Conservation (phyloP, 1,140 invertebrate genomes). For the Acromyrmex echinatior region DNA sequence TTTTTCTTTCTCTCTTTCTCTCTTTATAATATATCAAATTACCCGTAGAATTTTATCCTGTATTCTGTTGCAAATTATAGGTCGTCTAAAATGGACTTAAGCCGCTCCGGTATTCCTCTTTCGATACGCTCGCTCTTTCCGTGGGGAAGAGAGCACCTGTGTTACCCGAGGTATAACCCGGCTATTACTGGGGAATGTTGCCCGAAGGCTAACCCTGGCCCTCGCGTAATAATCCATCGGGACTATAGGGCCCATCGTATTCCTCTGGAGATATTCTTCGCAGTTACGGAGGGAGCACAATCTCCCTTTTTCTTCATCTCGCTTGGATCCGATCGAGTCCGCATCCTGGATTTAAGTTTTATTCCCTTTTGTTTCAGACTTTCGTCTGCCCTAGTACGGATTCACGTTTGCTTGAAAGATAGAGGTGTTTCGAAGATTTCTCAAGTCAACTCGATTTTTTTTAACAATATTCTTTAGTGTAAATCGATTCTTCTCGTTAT, state of each 20-base stretch:
- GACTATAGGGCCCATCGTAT: slow-evolving; percentile 77
- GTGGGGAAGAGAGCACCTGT: slow-evolving; percentile 81
- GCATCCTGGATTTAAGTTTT: neutral
- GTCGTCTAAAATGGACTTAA: slow-evolving; percentile 58
- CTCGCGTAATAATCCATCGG: slow-evolving; percentile 74
- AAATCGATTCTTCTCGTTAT: neutral
- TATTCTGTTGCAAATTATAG: slow-evolving; percentile 34
- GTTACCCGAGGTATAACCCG: slow-evolving; percentile 85
- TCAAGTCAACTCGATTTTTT: neutral
- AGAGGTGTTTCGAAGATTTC: neutral
- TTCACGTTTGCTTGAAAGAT: neutral
- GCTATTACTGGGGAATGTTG: slow-evolving; percentile 85
- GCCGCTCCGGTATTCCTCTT: slow-evolving; percentile 62
- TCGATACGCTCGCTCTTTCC: slow-evolving; percentile 66
- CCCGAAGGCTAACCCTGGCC: slow-evolving; percentile 82
- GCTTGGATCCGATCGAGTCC: slow-evolving; percentile 31
- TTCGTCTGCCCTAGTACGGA: slow-evolving; percentile 2
- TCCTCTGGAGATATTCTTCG: slow-evolving; percentile 73
- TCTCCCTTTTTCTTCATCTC: slow-evolving; percentile 61
- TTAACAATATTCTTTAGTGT: neutral
- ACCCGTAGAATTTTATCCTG: slow-evolving; percentile 18
- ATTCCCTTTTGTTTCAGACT: neutral
- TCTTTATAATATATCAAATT: slow-evolving; percentile 35
- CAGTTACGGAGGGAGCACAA: slow-evolving; percentile 68
- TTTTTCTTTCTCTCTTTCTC: neutral